Conservation (phyloP, 1,140 invertebrate genomes). For the Drosophila sturtevanti region DNA sequence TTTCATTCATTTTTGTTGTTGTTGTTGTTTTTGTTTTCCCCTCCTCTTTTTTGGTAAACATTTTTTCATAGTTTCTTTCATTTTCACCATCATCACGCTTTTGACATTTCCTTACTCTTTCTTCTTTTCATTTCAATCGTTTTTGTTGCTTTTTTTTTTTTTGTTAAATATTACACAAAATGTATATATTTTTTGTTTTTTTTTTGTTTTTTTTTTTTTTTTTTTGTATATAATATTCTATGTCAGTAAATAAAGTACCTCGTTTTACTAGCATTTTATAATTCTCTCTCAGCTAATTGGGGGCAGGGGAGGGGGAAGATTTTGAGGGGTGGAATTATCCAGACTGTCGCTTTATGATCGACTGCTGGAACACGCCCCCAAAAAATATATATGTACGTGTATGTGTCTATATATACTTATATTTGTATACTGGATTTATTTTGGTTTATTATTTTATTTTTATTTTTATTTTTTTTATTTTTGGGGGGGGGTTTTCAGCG, state of each 20-base stretch:
- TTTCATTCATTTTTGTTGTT: neutral
- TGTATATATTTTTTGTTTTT: constrained; percentile 8
- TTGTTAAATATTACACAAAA: constrained; percentile 17
- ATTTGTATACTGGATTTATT: neutral
- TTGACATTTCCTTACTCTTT: neutral
- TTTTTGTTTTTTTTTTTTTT: constrained; percentile 6
- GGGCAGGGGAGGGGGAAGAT: neutral
- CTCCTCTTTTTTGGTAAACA: neutral
- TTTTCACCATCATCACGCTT: neutral
- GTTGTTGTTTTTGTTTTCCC: neutral
- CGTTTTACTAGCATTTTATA: constrained; percentile 30
- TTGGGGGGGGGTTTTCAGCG: constrained; percentile 16
- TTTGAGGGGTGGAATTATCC: neutral
- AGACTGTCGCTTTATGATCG: neutral
- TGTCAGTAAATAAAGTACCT: constrained; percentile 54
- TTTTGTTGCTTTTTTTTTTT: neutral
- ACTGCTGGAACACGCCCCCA: neutral
- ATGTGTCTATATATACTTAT: neutral
- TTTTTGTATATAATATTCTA: constrained; percentile 48
- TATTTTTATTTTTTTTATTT: constrained; percentile 8
- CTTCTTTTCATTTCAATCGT: neutral
- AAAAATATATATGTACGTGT: constrained; percentile 1
- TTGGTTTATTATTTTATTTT: neutral
- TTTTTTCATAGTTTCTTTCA: neutral
- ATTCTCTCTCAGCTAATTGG: constrained; percentile 13